Conservation (phyloP, 2,797 vertebrate genomes). For the Eidolon dupreanum region DNA sequence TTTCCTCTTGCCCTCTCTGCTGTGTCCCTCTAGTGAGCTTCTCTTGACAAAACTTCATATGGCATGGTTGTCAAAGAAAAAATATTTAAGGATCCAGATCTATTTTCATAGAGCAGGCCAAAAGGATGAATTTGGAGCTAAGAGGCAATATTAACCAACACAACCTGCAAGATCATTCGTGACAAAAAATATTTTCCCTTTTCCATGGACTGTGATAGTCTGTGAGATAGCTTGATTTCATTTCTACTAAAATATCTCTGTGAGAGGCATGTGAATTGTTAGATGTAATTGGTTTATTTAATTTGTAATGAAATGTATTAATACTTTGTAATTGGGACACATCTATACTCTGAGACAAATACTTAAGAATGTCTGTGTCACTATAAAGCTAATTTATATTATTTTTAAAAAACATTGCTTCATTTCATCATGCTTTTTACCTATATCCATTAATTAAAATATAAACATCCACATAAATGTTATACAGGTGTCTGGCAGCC, state of each 20-base stretch:
- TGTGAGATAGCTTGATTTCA: not conserved
- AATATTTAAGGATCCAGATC: not conserved
- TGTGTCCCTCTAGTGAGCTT: not conserved
- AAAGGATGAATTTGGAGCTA: not conserved
- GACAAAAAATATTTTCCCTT: not conserved
- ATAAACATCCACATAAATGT: not conserved
- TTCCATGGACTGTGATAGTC: not conserved
- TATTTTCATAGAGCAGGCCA: not conserved
- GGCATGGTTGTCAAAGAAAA: not conserved
- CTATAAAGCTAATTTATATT: not conserved
- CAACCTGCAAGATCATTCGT: not conserved
- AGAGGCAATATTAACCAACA: not conserved
- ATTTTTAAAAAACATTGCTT: not conserved
- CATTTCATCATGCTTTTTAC: not conserved
- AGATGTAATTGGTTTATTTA: not conserved
- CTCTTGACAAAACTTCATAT: not conserved
- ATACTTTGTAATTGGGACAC: not conserved
- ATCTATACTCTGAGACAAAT: not conserved
- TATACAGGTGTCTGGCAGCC: not conserved
- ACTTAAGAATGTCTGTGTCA: not conserved
- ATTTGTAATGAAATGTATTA: not conserved
- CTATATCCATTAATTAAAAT: not conserved
- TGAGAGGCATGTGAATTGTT: not conserved
- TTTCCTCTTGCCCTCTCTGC: not conserved
- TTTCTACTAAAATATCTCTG: not conserved